Percentiles rank a stretch among this genome's conserved stretches.
phyloP scores from a whole-genome alignment of 2,888 invertebrate genomes.

The Dioctria linearis region DNA sequence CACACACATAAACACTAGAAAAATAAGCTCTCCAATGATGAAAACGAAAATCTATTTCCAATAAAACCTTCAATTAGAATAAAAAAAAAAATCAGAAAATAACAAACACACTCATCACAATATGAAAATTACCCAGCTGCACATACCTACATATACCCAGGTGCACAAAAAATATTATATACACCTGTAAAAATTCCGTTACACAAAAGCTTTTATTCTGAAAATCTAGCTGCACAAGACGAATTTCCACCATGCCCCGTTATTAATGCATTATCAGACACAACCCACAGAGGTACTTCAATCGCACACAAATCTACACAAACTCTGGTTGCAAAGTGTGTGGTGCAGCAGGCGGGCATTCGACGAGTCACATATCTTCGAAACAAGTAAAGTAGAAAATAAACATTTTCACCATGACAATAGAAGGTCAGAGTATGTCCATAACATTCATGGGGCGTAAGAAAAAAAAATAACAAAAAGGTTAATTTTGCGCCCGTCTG shows the following conservation, averaged over 20 bases:
- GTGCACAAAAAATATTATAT: too few relatives aligned
- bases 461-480: background rate
- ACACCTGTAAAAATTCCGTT: background rate
- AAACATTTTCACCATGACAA: constrained; percentile 49
- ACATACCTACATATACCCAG: too few relatives aligned
- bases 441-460: constrained; percentile 46
- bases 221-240: constrained; percentile 13
- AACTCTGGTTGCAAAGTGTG: too few relatives aligned
- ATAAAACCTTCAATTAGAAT: too few relatives aligned
- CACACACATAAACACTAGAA: too few relatives aligned
- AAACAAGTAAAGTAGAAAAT: constrained; percentile 8
- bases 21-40: too few relatives aligned
- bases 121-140: too few relatives aligned
- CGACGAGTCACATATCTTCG: too few relatives aligned
- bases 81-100: too few relatives aligned
- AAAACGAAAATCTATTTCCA: too few relatives aligned
- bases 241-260: constrained; percentile 19
- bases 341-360: too few relatives aligned
- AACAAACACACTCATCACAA: too few relatives aligned
- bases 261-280: constrained; percentile 12
- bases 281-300: background rate
- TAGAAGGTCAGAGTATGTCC: constrained; percentile 42
- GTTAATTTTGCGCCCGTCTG: constrained; percentile 43
- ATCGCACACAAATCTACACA: background rate
- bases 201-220: constrained; percentile 15